Evolutionary conservation across 2,797 vertebrate species (phyloP), one percentile per base, ranked within the genome.

Genomic region (Syngnathus acus): DNA sequence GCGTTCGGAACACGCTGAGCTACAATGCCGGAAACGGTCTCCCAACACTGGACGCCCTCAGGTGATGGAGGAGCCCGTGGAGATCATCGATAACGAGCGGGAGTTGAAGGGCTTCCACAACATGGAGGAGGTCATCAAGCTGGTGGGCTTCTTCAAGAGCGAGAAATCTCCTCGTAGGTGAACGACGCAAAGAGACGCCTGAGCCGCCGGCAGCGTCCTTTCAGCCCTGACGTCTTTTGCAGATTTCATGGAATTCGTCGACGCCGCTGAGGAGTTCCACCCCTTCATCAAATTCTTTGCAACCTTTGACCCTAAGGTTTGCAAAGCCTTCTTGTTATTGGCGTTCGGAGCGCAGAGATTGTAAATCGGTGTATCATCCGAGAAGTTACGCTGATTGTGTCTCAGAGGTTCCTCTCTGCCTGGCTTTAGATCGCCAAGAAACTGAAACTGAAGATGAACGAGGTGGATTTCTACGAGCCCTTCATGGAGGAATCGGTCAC

Each of bases 271-370:
- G 71, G 94, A 95, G 71, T 96, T 95, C 66, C 95, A 97, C 54
- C 95, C 95, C 9, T 95, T 95, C 64, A 89, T 98, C 77, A 93
- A 94, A 62, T 98, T 97, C 89, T 98, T 90, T 8, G 94, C 93
- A 68, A 97, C 94, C 51, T 97, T 95, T 39, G 93, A 95, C 70
- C 71, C 90, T 79, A 94, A 95, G 93, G 95, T 95, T 79, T 26
- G 26, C 48, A n/a, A 48, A 47, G 26, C 16, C 23, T 45, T 47
- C 42, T 23, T 7, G 21, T 21, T 21, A n/a, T n/a, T n/a, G n/a
- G 16, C 16, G 17, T 48, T 48, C 45, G 6, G 19, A 3, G 48
- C 48, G 2, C 2, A 7, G 48, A 50, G 48, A 2, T 50, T n/a
- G 48, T 6, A 7, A 50, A n/a, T n/a, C 16, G 6, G 48, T 50